Base-by-base conservation (phyloP, 2,888 invertebrate species). In the Rhimphoctona megacephalus region DNA sequence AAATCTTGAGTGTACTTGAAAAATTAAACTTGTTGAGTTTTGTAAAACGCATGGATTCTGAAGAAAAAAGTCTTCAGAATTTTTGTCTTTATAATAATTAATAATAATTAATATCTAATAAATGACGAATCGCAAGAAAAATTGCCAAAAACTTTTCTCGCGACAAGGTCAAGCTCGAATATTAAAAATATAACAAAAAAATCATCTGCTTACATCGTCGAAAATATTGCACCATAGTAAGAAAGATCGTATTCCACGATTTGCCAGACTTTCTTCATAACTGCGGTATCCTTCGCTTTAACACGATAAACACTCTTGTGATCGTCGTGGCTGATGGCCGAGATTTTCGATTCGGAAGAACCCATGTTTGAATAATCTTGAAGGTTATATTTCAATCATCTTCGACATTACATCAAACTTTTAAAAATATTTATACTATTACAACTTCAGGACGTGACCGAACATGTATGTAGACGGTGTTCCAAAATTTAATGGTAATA, bases 221-320 rank as follows among this genome's bases (percentile, higher is more conserved):
- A 82, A 74, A 88, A 88, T 54, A 66, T 17, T 17, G 85, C 81
- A 17, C 85, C 86, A 64, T 88, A 85, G 33, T 83, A 49, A 17
- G 67, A 36, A 43, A 88, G 76, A 83, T 88, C 86, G 36, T 66
- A 83, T 81, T 85, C 88, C 9, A 88, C 78, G 17, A 81, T 39
- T 74, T 78, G 66, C 88, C 88, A 88, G 36, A 88, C 74, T 81
- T 85, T 86, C 61, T 33, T 86, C 70, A 88, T 76, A 19, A 61
- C 57, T 22, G 82, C 57, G 36, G 54, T 70, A 7, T 87, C 80
- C 36, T 66, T 81, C 1, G 46, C 22, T 8, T 72, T 67, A 8
- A 87, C 66, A 25, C 80, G 81, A 74, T 87, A 83, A 70, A 77
- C 11, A 67, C 33, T 30, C 46, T 30, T 80, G 61, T 46, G n/a